These are phyloP conservation scores for Loriculus beryllinus DNA, from an alignment of 2,797 vertebrate species.

Conservation along the genomic window DNA sequence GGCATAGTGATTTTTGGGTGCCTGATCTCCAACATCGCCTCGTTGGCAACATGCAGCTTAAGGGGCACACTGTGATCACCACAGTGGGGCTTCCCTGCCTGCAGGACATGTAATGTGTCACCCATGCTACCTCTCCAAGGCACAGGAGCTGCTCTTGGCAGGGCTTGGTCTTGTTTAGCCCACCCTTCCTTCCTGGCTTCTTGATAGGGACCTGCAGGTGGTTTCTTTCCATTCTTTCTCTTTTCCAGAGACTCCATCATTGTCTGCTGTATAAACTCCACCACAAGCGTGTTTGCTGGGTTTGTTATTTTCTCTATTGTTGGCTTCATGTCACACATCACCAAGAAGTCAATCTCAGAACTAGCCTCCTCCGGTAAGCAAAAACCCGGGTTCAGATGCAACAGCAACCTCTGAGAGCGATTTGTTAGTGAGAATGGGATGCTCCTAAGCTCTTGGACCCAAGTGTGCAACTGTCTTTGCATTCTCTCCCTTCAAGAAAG, in stretches of 20 bases:
- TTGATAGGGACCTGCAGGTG: background rate
- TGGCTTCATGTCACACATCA: constrained; percentile 91
- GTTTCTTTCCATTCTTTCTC: background rate
- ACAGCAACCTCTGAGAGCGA: background rate
- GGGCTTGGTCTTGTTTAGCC: background rate
- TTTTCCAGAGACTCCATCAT: constrained; percentile 86
- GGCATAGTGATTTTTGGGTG: background rate
- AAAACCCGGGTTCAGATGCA: background rate
- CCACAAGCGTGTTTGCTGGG: constrained; percentile 89
- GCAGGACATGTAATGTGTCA: background rate
- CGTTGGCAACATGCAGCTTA: background rate
- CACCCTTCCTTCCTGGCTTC: background rate
- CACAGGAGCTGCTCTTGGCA: accelerated
- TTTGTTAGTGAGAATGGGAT: background rate
- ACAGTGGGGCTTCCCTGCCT: background rate
- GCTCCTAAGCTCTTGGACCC: accelerated
- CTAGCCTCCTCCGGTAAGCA: constrained; percentile 88
- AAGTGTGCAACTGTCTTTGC: background rate
- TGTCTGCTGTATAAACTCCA: constrained; percentile 90
- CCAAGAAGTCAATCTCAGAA: constrained; percentile 87
- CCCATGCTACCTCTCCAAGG: background rate
- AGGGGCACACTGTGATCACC: accelerated
- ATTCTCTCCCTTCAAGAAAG: background rate
- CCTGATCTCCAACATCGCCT: background rate
- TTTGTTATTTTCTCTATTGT: constrained; percentile 94